Conservation (phyloP, 2,797 vertebrate genomes). For the Mus spretus region DNA sequence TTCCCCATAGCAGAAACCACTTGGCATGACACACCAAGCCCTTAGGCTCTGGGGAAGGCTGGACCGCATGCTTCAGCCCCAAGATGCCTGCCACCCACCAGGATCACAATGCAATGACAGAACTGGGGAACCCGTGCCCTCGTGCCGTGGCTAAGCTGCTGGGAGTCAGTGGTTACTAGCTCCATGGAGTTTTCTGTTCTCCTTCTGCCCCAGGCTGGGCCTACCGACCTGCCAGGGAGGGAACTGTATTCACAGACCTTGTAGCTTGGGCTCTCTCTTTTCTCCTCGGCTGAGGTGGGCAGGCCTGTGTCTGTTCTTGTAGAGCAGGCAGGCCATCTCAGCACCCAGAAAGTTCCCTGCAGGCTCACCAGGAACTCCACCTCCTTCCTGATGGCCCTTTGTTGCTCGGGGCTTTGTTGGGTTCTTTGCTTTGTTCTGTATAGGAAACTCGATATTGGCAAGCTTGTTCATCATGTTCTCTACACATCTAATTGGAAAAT, state of each 20-base stretch:
- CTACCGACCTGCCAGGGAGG: neutral
- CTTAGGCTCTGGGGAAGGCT: neutral
- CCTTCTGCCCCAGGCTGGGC: neutral
- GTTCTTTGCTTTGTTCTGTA: neutral
- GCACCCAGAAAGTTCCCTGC: neutral
- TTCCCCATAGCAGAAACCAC: slow-evolving; percentile 43
- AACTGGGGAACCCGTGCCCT: neutral
- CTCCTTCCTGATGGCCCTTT: neutral
- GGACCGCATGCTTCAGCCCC: neutral
- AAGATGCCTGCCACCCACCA: slow-evolving; percentile 75
- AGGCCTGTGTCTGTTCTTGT: neutral
- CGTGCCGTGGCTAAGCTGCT: neutral
- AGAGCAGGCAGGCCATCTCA: neutral
- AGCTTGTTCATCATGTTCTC: neutral
- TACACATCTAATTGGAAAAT: neutral
- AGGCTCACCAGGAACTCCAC: neutral
- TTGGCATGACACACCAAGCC: slow-evolving; percentile 34
- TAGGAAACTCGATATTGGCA: neutral
- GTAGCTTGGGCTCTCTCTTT: no score
- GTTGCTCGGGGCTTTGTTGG: neutral
- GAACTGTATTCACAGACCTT: neutral
- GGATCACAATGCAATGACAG: slow-evolving; percentile 53
- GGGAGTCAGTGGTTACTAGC: neutral
- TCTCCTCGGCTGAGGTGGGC: neutral
- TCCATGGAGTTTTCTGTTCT: neutral